Evolutionary conservation across 2,888 invertebrate species (phyloP).

Genomic region (Germaria angustata): DNA sequence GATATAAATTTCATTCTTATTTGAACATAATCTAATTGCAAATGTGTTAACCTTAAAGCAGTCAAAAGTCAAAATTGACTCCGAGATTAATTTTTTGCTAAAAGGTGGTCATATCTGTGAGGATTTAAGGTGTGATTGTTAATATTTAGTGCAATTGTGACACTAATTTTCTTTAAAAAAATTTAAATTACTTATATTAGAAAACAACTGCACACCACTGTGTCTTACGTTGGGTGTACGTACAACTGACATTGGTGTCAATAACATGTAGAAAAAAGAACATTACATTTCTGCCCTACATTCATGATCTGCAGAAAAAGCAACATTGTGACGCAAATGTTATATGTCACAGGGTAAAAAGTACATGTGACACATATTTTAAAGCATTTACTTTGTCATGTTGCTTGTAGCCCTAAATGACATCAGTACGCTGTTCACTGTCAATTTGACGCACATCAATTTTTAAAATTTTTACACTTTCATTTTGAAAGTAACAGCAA

Average conservation of each 20-base stretch:
- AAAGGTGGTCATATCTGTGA: too few relatives aligned
- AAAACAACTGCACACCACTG: too few relatives aligned
- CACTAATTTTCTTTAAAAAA: too few relatives aligned
- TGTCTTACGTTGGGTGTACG: neutral
- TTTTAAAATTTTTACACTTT: constrained; percentile 26
- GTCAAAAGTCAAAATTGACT: too few relatives aligned
- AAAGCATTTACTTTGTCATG: neutral
- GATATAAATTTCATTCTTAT: too few relatives aligned
- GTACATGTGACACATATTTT: constrained; percentile 46
- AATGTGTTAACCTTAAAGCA: too few relatives aligned
- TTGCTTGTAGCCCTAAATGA: constrained; percentile 38
- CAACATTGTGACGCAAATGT: constrained; percentile 22
- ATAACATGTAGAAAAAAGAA: constrained; percentile 8
- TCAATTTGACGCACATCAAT: constrained; percentile 55
- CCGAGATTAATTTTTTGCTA: too few relatives aligned
- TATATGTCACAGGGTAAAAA: constrained; percentile 30
- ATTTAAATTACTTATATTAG: too few relatives aligned
- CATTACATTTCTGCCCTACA: neutral
- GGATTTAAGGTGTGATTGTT: too few relatives aligned
- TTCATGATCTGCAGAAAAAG: neutral
- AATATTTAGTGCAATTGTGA: too few relatives aligned
- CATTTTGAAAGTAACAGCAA: neutral
- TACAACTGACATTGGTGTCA: constrained; percentile 45
- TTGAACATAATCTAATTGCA: too few relatives aligned
- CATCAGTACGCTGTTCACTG: constrained; percentile 51